A percentile compares a stretch with the other conserved stretches of the same genome.
phyloP scores from a whole-genome alignment of 2,113 vertebrate genomes.

The Phycodurus eques region DNA sequence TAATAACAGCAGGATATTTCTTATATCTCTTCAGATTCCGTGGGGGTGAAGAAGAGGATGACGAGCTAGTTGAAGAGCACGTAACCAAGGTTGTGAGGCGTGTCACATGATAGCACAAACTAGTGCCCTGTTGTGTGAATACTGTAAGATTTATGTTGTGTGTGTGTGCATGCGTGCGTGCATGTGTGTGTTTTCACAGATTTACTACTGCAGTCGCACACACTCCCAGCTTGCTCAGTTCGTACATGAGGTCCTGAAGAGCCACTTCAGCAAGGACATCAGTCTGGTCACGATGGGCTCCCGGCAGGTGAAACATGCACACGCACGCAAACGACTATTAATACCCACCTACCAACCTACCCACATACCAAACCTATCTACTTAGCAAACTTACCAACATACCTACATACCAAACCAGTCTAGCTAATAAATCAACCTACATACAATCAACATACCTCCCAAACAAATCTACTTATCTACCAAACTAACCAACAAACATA shows the following conservation, averaged over 20 bases:
- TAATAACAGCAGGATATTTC: not conserved
- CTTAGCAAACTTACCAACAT: too few relatives aligned
- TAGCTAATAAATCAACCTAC: too few relatives aligned
- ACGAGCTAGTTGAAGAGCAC: slow-evolving; percentile 89
- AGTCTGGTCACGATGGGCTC: slow-evolving; percentile 87
- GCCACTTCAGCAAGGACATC: slow-evolving; percentile 83
- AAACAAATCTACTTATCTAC: too few relatives aligned
- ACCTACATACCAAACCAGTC: too few relatives aligned
- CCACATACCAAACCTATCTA: not conserved
- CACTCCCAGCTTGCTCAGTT: slow-evolving; percentile 97
- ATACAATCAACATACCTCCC: too few relatives aligned
- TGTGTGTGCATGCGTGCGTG: not conserved
- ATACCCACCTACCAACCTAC: not conserved
- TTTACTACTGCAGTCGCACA: slow-evolving; percentile 97
- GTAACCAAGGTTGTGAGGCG: slow-evolving; percentile 80
- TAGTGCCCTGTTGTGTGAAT: not conserved
- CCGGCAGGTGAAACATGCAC: slow-evolving; percentile 79
- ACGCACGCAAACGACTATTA: not conserved
- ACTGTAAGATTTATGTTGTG: not conserved
- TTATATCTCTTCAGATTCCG: slow-evolving; percentile 40
- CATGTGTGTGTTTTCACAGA: slow-evolving; percentile 66
- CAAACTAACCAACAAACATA: too few relatives aligned
- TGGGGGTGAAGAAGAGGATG: slow-evolving; percentile 71
- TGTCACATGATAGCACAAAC: not conserved
- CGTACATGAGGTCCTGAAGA: slow-evolving; percentile 90